phyloP scores from a whole-genome alignment of 2,888 invertebrate genomes.

The Margaritifera margaritifera region DNA sequence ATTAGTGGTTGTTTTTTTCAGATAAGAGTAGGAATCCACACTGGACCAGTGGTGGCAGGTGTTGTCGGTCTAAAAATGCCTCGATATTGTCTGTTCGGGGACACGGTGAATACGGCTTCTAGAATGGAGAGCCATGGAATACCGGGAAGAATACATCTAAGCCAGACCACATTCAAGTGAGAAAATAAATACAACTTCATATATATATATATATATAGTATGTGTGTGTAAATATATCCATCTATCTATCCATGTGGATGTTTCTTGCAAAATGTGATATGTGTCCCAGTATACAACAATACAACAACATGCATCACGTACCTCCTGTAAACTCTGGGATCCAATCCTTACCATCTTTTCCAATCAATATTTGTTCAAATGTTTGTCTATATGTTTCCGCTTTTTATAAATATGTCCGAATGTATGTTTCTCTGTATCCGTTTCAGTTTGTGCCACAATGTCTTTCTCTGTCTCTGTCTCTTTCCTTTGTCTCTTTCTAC shows the following conservation, averaged over 20 bases:
- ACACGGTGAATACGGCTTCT: conserved; percentile 62
- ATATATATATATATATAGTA: no score
- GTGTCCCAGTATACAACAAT: conserved; percentile 10
- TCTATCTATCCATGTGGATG: conserved; percentile 13
- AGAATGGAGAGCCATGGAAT: conserved; percentile 65
- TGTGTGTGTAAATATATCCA: not conserved
- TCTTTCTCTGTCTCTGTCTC: no score
- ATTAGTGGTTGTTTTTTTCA: conserved; percentile 20
- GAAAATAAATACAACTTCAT: conserved; percentile 7
- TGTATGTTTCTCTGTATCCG: no score
- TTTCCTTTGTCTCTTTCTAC: no score
- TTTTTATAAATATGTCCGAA: no score
- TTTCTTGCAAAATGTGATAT: conserved; percentile 2
- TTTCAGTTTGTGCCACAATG: no score
- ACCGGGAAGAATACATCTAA: conserved; percentile 56
- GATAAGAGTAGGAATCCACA: conserved; percentile 62
- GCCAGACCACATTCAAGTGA: conserved; percentile 47
- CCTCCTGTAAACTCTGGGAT: no score
- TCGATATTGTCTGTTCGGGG: conserved; percentile 61
- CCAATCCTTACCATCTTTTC: no score
- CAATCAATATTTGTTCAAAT: no score
- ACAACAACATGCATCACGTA: not conserved
- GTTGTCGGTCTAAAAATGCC: conserved; percentile 60
- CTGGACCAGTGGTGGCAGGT: conserved; percentile 57
- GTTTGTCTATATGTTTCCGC: no score